Percentiles rank a stretch among this genome's conserved stretches.
Conservation (phyloP, 2,113 vertebrate species). For the Colaptes auratus region DNA sequence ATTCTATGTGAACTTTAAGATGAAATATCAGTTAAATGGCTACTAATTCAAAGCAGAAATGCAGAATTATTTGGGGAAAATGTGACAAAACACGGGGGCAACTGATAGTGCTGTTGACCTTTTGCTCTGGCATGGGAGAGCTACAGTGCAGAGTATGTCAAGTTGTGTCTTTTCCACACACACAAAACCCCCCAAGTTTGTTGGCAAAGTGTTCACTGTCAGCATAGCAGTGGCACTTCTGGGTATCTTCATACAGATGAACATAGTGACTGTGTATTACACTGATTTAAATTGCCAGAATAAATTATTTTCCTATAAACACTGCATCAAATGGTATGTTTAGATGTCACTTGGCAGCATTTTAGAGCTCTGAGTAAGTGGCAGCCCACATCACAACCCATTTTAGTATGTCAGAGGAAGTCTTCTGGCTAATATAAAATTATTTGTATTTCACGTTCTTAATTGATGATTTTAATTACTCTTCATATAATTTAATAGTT, state of each 20-base stretch:
- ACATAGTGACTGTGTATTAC: neutral
- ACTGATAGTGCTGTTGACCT: neutral
- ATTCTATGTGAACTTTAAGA: neutral
- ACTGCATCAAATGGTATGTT: neutral
- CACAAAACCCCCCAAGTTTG: neutral
- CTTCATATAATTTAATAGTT: conserved; percentile 67
- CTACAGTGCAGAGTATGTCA: neutral
- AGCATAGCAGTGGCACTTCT: neutral
- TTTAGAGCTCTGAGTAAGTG: conserved; percentile 6
- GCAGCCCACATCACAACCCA: neutral
- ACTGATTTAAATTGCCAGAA: conserved; percentile 1
- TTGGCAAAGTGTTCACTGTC: neutral
- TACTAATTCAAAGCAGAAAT: neutral
- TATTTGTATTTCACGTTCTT: conserved; percentile 62
- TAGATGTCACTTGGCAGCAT: conserved; percentile 14
- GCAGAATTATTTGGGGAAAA: neutral
- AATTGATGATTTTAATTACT: conserved; percentile 74
- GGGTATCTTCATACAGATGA: conserved; percentile 4
- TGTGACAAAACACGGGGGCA: neutral
- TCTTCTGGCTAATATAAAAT: conserved; percentile 65
- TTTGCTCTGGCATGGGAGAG: neutral
- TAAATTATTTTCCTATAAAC: conserved; percentile 53
- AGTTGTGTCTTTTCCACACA: neutral
- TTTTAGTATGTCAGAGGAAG: conserved; percentile 51
- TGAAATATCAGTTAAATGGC: neutral